phyloP scores from a whole-genome alignment of 2,797 vertebrate genomes.

The Furcifer pardalis region DNA sequence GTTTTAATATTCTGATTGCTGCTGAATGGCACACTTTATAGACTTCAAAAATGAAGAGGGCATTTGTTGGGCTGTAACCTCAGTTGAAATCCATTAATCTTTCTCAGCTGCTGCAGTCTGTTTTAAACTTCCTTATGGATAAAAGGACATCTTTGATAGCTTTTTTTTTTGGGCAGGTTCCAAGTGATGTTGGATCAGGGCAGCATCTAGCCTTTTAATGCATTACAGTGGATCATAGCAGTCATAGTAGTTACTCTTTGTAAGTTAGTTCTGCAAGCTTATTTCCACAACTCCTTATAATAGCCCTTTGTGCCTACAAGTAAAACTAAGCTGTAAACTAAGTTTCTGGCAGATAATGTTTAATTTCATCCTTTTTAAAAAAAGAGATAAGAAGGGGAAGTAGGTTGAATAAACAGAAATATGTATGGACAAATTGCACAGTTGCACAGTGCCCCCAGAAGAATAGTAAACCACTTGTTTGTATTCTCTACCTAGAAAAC shows the following conservation, averaged over 20 bases:
- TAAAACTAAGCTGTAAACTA: conserved; percentile 39
- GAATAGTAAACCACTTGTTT: too few species aligned
- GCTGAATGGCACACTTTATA: not conserved
- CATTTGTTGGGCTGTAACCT: conserved; percentile 12
- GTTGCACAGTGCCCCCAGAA: too few species aligned
- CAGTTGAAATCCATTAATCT: conserved; percentile 32
- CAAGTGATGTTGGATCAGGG: conserved; percentile 22
- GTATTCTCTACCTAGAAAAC: too few species aligned
- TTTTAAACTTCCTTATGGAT: conserved; percentile 27
- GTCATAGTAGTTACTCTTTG: conserved; percentile 15
- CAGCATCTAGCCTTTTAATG: conserved; percentile 23
- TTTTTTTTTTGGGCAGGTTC: conserved; percentile 8
- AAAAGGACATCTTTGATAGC: conserved; percentile 34
- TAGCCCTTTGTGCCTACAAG: conserved; percentile 34
- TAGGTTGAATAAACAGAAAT: not conserved
- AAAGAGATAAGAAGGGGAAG: too few species aligned
- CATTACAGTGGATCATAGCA: conserved; percentile 34
- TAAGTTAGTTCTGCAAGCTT: not conserved
- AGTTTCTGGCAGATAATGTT: not conserved
- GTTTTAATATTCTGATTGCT: conserved; percentile 1
- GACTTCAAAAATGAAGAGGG: conserved; percentile 22
- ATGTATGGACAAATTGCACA: too few species aligned
- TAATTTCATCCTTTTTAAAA: not conserved
- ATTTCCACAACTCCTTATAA: conserved; percentile 33
- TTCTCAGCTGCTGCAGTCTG: conserved; percentile 39